phyloP scores from a whole-genome alignment of 2,888 invertebrate genomes.

The Pterostichus niger region DNA sequence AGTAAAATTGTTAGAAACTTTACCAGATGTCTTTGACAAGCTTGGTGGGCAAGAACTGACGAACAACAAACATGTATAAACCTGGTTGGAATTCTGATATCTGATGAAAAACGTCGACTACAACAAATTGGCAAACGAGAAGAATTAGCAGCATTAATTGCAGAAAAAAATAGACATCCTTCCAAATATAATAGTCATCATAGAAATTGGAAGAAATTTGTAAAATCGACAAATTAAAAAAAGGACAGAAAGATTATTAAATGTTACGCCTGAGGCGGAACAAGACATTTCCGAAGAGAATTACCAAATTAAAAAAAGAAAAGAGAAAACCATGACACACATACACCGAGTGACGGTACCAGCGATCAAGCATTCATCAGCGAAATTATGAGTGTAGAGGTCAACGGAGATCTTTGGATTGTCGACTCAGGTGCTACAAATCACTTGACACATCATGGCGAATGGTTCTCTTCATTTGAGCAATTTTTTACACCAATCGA shows the following conservation, averaged over 20 bases:
- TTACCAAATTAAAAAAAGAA: constrained; percentile 29
- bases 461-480: constrained; percentile 58
- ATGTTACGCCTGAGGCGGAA: constrained; percentile 38
- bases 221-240: background rate
- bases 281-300: constrained; percentile 20
- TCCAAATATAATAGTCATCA: no score
- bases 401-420: constrained; percentile 24
- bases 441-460: constrained; percentile 32
- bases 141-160: constrained; percentile 45
- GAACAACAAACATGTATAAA: constrained; percentile 40
- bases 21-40: constrained; percentile 53
- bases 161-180: background rate
- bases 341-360: no score
- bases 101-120: constrained; percentile 41
- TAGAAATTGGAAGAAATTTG: background rate
- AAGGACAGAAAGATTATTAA: constrained; percentile 23
- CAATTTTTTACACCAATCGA: no score
- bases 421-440: constrained; percentile 60
- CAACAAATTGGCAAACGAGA: constrained; percentile 32
- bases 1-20: constrained; percentile 49
- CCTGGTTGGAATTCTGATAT: constrained; percentile 53
- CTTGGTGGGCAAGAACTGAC: constrained; percentile 42
- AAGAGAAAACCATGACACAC: no score
- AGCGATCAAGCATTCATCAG: background rate
- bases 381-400: constrained; percentile 6